These are phyloP conservation scores for Tokudaia muenninki DNA, from an alignment of 2,797 vertebrate genomes.

Conservation along the genomic window DNA sequence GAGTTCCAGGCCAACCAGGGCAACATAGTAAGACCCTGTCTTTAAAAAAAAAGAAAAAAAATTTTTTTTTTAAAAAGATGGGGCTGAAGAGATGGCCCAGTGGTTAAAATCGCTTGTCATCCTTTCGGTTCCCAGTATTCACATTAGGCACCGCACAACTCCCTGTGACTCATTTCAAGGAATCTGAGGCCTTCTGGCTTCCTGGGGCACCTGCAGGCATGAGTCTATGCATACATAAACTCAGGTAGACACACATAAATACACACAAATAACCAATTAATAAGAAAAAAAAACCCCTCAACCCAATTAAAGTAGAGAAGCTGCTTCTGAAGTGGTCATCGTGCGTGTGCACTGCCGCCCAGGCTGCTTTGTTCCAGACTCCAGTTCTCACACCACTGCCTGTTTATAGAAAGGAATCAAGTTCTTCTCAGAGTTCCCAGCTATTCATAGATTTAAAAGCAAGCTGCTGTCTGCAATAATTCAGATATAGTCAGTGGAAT, in stretches of 20 bases:
- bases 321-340: neutral
- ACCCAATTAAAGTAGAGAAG: conserved; percentile 39
- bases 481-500: conserved; percentile 84
- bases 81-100: too few species aligned
- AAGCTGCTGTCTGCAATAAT: conserved; percentile 88
- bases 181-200: neutral
- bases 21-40: neutral
- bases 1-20: neutral
- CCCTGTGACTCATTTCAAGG: neutral
- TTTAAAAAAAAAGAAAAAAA: neutral
- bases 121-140: neutral
- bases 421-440: conserved; percentile 86
- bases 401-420: conserved; percentile 88
- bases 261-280: neutral
- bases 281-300: neutral
- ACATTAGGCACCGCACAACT: neutral
- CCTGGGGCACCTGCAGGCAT: neutral
- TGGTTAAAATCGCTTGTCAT: too few species aligned
- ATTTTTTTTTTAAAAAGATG: neutral
- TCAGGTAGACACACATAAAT: neutral
- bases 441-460: conserved; percentile 90
- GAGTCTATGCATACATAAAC: neutral
- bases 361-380: conserved; percentile 90
- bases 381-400: conserved; percentile 87
- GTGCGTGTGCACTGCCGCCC: conserved; percentile 87